Base-by-base conservation (phyloP, 2,888 invertebrate species). In the Phalera bucephala region DNA sequence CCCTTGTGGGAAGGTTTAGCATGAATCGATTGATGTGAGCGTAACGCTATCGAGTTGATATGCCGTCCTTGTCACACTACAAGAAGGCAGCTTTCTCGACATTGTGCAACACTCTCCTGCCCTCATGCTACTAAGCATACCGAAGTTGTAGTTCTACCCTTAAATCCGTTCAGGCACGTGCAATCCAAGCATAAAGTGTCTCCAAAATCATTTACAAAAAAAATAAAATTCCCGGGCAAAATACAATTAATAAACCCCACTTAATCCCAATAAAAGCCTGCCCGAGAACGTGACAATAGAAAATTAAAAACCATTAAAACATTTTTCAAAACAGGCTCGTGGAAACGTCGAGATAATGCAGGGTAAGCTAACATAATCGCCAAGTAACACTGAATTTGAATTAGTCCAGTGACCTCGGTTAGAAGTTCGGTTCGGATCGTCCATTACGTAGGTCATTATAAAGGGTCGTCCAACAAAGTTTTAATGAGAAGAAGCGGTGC, bases 401-500 rank as follows among this genome's bases (percentile, higher is more conserved):
- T 71, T 65, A 66, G 63, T 59, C 48, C 30, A 51, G 39, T 55
- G 53, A 57, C 59, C 58, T 60, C 45, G 43, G 31, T 48, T 52
- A 58, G 60, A 68, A 70, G 52, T 61, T 68, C 45, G 50, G 41
- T 55, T 42, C 46, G 53, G 53, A 45, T 52, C 54, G 55, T 64
- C 68, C 65, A 68, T 74, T 73, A 66, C 60, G 59, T 40, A 64
- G 71, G 70, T 72, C 75, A 72, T 80, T 77, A 73, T 65, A 72
- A 71, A 73, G 75, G 74, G 55, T 58, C 58, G 41, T 31, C 54
- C 54, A 48, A 43, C 51, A 56, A 80, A 80, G 77, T 82, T 82
- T 80, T 80, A 80, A 82, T 80, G 76, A 80, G 76, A 72, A 60
- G 66, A 64, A 62, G 59, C 58, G 55, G 51, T 49, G 54, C 52